Evolutionary conservation across 2,797 vertebrate genomes (phyloP).

Genomic region (Pempheris klunzingeri): DNA sequence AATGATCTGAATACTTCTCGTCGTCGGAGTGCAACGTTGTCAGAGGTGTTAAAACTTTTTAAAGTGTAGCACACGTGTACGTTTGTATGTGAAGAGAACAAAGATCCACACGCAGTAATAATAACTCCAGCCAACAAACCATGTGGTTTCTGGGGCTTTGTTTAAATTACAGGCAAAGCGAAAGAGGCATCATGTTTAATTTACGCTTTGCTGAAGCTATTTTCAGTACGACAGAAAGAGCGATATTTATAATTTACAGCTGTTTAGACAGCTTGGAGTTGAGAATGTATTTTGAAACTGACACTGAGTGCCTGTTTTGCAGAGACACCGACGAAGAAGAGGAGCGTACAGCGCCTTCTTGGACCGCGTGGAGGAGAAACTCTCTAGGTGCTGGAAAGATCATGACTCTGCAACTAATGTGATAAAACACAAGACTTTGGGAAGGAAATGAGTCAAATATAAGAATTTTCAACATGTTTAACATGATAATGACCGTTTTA

Average conservation of each 20-base stretch:
- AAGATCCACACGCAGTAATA: not conserved
- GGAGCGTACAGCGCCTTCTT: conserved; percentile 75
- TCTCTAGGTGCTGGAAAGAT: conserved; percentile 70
- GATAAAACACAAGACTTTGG: not conserved
- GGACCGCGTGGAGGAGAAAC: conserved; percentile 82
- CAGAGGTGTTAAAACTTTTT: not conserved
- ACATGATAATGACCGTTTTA: not conserved
- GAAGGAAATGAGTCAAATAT: not conserved
- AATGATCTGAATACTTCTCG: not conserved
- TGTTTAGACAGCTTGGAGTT: not conserved
- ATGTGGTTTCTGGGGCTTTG: not conserved
- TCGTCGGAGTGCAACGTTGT: not conserved
- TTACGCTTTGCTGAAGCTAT: not conserved
- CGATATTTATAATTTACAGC: too few species aligned
- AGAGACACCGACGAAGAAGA: conserved; percentile 71
- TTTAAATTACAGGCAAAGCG: not conserved
- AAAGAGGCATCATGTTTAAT: not conserved
- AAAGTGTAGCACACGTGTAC: too few species aligned
- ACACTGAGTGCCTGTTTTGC: conserved; percentile 47
- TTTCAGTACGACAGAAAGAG: too few species aligned
- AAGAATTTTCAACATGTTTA: not conserved
- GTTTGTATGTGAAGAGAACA: not conserved
- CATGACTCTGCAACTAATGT: not conserved
- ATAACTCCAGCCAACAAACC: not conserved
- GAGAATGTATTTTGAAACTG: not conserved